A percentile compares a stretch with the other conserved stretches of the same genome.
Conservation (phyloP, 2,888 invertebrate genomes). For the Acleris laterana region DNA sequence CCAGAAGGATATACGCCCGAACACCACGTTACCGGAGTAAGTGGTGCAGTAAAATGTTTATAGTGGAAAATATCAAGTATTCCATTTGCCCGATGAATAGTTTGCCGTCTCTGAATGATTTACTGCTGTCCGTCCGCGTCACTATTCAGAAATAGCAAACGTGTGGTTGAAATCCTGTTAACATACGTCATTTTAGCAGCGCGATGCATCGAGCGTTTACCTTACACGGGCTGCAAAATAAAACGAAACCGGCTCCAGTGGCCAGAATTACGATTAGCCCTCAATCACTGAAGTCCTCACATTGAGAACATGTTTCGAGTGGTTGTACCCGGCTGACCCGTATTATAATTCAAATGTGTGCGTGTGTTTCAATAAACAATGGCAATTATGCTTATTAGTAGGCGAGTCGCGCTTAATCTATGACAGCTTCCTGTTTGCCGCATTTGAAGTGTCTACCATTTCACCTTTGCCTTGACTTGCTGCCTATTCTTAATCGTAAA, state of each 20-base stretch:
- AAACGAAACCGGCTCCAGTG: slow-evolving; percentile 70
- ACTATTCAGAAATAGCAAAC: slow-evolving; percentile 16
- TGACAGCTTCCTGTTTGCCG: slow-evolving; percentile 68
- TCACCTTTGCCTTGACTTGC: slow-evolving; percentile 55
- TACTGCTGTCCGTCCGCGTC: slow-evolving; percentile 43
- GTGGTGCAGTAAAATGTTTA: slow-evolving; percentile 12
- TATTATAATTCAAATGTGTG: slow-evolving; percentile 42
- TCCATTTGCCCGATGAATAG: slow-evolving; percentile 32
- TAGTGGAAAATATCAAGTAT: slow-evolving; percentile 31
- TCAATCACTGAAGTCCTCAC: slow-evolving; percentile 37
- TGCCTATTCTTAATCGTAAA: neutral
- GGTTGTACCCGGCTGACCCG: slow-evolving; percentile 28
- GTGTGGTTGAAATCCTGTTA: slow-evolving; percentile 10
- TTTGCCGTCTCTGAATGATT: slow-evolving; percentile 52
- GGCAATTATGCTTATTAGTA: slow-evolving; percentile 47
- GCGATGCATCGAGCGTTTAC: slow-evolving; percentile 54
- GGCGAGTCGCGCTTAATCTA: slow-evolving; percentile 57
- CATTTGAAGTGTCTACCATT: slow-evolving; percentile 49
- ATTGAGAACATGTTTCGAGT: slow-evolving; percentile 6
- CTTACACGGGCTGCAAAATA: slow-evolving; percentile 54
- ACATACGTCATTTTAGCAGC: slow-evolving; percentile 19
- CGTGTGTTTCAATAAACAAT: slow-evolving; percentile 54
- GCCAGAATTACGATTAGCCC: slow-evolving; percentile 72
- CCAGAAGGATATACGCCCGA: neutral
- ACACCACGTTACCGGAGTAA: neutral